phyloP scores from a whole-genome alignment of 1,140 invertebrate species.

The Cherax destructor region DNA sequence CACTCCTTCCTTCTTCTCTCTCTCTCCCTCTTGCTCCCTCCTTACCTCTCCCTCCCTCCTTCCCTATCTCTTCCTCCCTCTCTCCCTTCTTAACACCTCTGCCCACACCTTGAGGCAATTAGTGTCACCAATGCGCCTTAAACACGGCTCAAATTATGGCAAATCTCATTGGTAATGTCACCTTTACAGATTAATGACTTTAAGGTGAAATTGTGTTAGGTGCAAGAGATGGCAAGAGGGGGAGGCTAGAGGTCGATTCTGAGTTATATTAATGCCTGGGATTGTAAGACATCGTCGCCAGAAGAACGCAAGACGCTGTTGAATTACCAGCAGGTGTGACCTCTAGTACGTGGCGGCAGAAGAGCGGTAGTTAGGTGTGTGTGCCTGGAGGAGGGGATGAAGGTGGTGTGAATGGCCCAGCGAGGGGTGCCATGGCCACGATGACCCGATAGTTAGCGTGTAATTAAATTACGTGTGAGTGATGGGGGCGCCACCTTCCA shows the following conservation, averaged over 20 bases:
- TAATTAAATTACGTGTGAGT: conserved; percentile 24
- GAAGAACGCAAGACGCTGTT: background rate
- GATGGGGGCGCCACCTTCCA: background rate
- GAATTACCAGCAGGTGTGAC: background rate
- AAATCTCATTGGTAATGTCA: conserved; percentile 20
- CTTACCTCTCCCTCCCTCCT: background rate
- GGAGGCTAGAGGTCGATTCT: background rate
- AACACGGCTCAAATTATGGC: conserved; percentile 24
- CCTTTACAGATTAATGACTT: conserved; percentile 14
- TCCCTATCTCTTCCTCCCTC: background rate
- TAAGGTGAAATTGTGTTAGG: background rate
- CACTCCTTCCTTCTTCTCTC: no score
- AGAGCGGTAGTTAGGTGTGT: background rate
- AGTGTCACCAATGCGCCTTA: background rate
- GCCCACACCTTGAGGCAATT: conserved; percentile 24
- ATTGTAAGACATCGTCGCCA: background rate
- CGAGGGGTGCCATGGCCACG: conserved; percentile 27
- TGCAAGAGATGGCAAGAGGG: background rate
- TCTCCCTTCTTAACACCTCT: background rate
- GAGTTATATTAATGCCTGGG: conserved; percentile 18
- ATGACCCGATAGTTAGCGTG: conserved; percentile 33
- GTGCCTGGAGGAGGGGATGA: background rate
- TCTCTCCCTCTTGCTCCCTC: background rate
- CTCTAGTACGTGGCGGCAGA: background rate
- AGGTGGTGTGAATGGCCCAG: background rate